These are phyloP conservation scores for Stenoptilia bipunctidactyla DNA, from an alignment of 2,888 invertebrate species.

Conservation along the genomic window DNA sequence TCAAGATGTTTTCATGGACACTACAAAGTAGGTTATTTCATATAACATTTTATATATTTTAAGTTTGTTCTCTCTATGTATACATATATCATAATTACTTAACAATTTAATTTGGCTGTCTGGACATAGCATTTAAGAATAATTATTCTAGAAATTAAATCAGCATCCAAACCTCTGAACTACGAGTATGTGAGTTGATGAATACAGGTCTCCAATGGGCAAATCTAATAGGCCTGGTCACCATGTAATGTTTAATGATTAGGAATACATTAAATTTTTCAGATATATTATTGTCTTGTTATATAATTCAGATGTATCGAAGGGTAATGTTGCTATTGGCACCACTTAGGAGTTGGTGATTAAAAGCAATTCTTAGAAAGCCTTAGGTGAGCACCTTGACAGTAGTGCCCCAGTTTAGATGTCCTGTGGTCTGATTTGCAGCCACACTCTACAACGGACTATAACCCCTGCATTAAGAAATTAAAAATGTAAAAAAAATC, in stretches of 20 bases:
- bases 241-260: conserved; percentile 65
- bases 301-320: conserved; percentile 69
- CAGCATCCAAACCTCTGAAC: conserved; percentile 40
- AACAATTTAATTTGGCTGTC: conserved; percentile 30
- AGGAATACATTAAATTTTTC: conserved; percentile 69
- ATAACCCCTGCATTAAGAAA: conserved; percentile 48
- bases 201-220: conserved; percentile 27
- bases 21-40: neutral
- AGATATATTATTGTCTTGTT: conserved; percentile 72
- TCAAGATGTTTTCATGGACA: neutral
- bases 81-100: conserved; percentile 19
- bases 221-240: conserved; percentile 54
- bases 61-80: too few relatives aligned
- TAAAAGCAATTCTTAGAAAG: conserved; percentile 57
- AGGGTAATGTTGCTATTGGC: conserved; percentile 45
- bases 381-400: conserved; percentile 54
- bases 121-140: conserved; percentile 43
- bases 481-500: conserved; percentile 45
- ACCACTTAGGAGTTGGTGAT: conserved; percentile 45
- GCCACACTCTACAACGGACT: conserved; percentile 20
- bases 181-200: conserved; percentile 27
- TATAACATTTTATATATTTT: too few relatives aligned
- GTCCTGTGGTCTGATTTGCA: conserved; percentile 11
- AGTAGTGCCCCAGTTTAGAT: conserved; percentile 34
- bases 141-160: conserved; percentile 5